Percentiles rank a stretch among this genome's conserved stretches.
Evolutionary conservation across 2,113 vertebrate species (phyloP).

Genomic region (Agapornis roseicollis): DNA sequence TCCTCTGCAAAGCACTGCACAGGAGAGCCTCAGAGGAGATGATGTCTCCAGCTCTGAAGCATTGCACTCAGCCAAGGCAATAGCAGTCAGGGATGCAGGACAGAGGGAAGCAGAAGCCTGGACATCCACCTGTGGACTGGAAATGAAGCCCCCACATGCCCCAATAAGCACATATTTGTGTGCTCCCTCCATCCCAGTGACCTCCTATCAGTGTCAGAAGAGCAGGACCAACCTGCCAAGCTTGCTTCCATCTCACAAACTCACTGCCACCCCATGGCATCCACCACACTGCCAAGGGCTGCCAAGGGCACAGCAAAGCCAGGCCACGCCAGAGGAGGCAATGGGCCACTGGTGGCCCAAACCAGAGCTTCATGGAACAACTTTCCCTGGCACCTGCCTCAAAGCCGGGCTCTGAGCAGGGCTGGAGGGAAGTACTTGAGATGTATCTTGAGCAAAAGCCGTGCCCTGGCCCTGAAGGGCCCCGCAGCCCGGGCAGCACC

Average conservation of each 20-base stretch:
- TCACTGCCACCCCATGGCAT: accelerated
- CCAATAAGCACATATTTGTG: not conserved
- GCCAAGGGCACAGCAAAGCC: not conserved
- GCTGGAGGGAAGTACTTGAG: not conserved
- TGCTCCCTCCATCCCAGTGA: not conserved
- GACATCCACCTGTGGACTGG: not conserved
- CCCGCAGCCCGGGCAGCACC: not conserved
- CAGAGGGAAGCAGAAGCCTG: not conserved
- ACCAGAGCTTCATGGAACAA: not conserved
- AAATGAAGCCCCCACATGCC: not conserved
- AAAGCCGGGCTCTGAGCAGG: not conserved
- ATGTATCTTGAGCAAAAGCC: not conserved
- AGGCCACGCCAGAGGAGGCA: not conserved
- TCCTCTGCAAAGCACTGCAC: not conserved
- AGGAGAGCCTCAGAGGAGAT: not conserved
- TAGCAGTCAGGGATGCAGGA: not conserved
- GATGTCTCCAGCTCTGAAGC: not conserved
- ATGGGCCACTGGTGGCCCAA: accelerated
- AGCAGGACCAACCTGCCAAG: not conserved
- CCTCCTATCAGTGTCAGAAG: not conserved
- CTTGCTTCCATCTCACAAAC: not conserved
- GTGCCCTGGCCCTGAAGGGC: not conserved
- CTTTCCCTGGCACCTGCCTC: not conserved
- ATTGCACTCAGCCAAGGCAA: not conserved
- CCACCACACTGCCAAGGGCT: not conserved